Evolutionary conservation across 2,113 vertebrate species (phyloP), one percentile per base, ranked within the genome.

Genomic region (Candoia aspera): DNA sequence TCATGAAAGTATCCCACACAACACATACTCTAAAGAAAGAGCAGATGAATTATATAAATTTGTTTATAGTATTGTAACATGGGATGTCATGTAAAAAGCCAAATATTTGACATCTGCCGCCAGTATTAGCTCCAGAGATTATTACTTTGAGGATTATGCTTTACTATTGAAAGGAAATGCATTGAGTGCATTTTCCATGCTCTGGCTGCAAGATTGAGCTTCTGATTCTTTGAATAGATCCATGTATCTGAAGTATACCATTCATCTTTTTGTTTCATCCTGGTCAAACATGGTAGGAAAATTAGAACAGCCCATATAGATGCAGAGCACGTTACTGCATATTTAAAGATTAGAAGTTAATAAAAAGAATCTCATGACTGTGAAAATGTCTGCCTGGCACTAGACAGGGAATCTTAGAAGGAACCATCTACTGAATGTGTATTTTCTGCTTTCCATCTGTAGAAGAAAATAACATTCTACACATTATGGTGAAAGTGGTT

Each of bases 401-500:
- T 79, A 23, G 53, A 42, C 1, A 62, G 42, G 49, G 57, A 42
- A 60, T 46, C 49, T 24, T 21, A 54, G 12, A 17, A 64, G n/a
- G 19, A 57, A 84, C 57, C 1, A 42, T 59, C 11, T 83, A 62
- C 21, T 4, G 88, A 4, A 37, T 86, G 73, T 9, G 42, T 46
- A 10, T 88, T n/a, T 54, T 91, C 84, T 46, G 9, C 89, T 59
- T 95, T 93, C 93, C 26, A 88, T 92, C 95, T 93, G 90, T 94
- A 99, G 99, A 99, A n/a, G 99, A 99, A 95, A 99, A 98, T 92
- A 99, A 99, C 90, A 99, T 99, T 96, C 98, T 99, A 83, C 99
- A 99, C 95, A 98, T 99, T 95, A 99, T 99, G 99, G 98, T 99
- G 96, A 99, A 99, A 95, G 99, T 99, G 94, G 99, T 99, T 79